A percentile compares a stretch with the other conserved stretches of the same genome.
These are phyloP conservation scores for Parazoanthus swiftii DNA, from an alignment of 92 coral and sea anemone genomes.

Conservation along the genomic window DNA sequence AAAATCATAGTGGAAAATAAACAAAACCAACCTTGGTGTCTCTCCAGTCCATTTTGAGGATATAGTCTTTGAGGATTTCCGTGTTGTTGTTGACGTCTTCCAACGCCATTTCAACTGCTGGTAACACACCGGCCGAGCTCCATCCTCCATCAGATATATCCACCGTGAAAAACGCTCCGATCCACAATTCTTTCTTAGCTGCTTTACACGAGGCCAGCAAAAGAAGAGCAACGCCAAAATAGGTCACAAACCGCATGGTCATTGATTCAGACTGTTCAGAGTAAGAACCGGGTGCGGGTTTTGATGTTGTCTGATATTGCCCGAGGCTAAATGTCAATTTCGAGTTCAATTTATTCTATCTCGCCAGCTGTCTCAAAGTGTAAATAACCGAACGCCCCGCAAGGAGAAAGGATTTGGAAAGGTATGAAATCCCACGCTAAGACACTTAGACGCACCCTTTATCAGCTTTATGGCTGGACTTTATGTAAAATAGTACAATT, in stretches of 20 bases:
- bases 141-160: constrained; percentile 64
- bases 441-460: not conserved
- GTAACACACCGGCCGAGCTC: constrained; percentile 66
- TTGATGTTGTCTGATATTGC: not conserved
- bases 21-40: constrained; percentile 55
- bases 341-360: too few species aligned
- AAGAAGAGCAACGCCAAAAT: not conserved
- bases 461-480: not conserved
- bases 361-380: not conserved
- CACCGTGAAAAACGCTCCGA: constrained; percentile 58
- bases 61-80: constrained; percentile 47
- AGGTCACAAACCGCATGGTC: not conserved
- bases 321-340: not conserved
- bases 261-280: not conserved
- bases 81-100: constrained; percentile 63
- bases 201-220: constrained; percentile 8
- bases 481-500: too few species aligned
- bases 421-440: not conserved
- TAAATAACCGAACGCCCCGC: not conserved
- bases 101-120: constrained; percentile 63
- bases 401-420: not conserved
- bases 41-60: constrained; percentile 50
- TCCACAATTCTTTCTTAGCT: constrained; percentile 50
- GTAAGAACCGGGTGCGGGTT: not conserved
- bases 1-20: not conserved